Evolutionary conservation across 2,113 vertebrate genomes (phyloP), one percentile per base, ranked within the genome.

Genomic region (Channa maculata): DNA sequence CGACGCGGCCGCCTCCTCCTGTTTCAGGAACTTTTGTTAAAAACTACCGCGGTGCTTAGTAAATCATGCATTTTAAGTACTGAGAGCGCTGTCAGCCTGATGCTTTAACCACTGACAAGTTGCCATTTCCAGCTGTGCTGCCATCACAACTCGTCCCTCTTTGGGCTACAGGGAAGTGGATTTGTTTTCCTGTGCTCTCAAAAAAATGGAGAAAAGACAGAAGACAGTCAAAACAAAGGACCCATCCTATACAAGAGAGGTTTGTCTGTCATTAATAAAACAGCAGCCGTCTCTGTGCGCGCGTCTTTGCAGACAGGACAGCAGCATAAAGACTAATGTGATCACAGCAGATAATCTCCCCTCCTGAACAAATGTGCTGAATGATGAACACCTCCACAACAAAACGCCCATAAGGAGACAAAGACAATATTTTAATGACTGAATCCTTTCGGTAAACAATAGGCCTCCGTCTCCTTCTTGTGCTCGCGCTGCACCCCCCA

Each of bases 261-360:
- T 86, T 77, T 77, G 84, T 85, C 75, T 73, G 68, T 65, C 62
- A 82, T 92, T 62, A 90, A 89, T 91, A 89, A 89, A 89, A 81
- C 82, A 92, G 70, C 49, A 84, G 86, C 58, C 41, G 90, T 91
- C 86, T 75, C 11, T 1, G 34, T 1, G 62, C 15, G 7, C 24
- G 62, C 64, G 8, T 74, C 59, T 7, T 37, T 37, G 59, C 8
- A 7, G 41, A 65, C 70, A 60, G 86, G 87, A 86, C 77, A 81
- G 71, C 65, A 48, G 68, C 5, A 71, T 71, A 60, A 10, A 49
- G 75, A 45, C 64, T 55, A 33, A 53, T 58, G 3, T 0, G 4
- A 63, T 10, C 52, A 66, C 75, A 34, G 11, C 2, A 36, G 34
- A 60, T 50, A 0, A 38, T 14, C 4, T 43, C 45, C 14, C 37